Base-by-base conservation (phyloP, 2,113 vertebrate genomes). In the Pluvialis apricaria region DNA sequence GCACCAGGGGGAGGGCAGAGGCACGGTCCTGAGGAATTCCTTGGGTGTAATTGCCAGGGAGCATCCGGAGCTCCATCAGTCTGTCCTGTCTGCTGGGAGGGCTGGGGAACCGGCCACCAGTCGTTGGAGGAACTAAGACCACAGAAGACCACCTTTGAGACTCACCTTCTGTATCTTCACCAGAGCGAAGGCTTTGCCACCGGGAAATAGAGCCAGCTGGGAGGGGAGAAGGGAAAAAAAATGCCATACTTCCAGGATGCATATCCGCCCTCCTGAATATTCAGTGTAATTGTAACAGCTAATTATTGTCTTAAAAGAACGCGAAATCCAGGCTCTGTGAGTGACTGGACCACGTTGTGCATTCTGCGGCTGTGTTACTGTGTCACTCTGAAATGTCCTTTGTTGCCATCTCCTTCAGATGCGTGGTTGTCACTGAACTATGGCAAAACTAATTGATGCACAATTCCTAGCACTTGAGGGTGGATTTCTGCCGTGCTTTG, bases 281-380 rank as follows among this genome's bases (percentile, higher is more conserved):
- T 51, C 28, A 15, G 18, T 66, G 11, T 88, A 38, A 40, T 61
- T 72, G 34, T 69, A 73, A n/a, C 49, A 91, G 58, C 54, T 88
- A 12, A 26, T 87, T 68, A 10, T 69, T 82, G 40, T 72, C 71
- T 51, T 62, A 34, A 52, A 51, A 51, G 62, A 26, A 15, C 71
- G 70, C 25, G 34, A 0, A 9, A 26, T 69, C 12, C 2, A 8
- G 54, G 28, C 66, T 60, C 21, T 49, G 52, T 1, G 5, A 34
- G 40, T 57, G 25, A n/a, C 36, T 25, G 77, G 72, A 7, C 31
- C 2, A 1, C 0, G 3, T 15, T 65, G 55, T 31, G 31, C 0
- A 1, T 70, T 73, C 61, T 38, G 58, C 1, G 8, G 55, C 57
- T 58, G 40, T 1, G 2, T 62, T 26, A 19, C 32, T 47, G 26